These are phyloP conservation scores for Tokudaia muenninki DNA, from an alignment of 2,797 vertebrate genomes.

Conservation along the genomic window DNA sequence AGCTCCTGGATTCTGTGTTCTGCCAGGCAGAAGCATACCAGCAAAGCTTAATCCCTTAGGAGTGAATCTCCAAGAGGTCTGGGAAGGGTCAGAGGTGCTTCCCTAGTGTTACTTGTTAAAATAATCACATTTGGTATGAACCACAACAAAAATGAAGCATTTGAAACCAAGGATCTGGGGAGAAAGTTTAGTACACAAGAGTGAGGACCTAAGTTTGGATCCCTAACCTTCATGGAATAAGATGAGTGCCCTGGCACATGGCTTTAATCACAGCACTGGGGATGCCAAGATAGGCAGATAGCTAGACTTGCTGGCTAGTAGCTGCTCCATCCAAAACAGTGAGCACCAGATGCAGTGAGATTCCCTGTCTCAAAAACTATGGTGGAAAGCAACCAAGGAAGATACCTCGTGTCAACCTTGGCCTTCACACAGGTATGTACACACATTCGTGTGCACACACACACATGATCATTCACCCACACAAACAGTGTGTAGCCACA, in stretches of 20 bases:
- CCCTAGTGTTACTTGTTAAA: slow-evolving; percentile 41
- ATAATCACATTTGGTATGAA: slow-evolving; percentile 51
- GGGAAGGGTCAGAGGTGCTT: not conserved
- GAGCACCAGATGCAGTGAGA: too few relatives aligned
- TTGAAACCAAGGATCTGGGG: not conserved
- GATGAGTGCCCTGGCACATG: too few relatives aligned
- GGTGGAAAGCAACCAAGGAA: not conserved
- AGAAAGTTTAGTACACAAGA: not conserved
- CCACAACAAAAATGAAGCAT: slow-evolving; percentile 36
- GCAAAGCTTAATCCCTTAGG: slow-evolving; percentile 20
- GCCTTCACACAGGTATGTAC: not conserved
- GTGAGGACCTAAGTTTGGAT: not conserved
- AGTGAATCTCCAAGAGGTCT: slow-evolving; percentile 1
- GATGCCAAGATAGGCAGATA: not conserved
- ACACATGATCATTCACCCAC: not conserved
- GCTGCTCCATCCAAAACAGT: not conserved
- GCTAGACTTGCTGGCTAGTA: not conserved
- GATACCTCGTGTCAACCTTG: not conserved
- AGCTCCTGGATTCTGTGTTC: slow-evolving; percentile 32
- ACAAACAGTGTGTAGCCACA: not conserved
- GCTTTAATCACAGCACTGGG: too few relatives aligned
- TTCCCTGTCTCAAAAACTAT: not conserved
- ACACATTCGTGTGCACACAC: not conserved
- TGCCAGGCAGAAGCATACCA: not conserved
- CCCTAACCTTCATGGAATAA: not conserved